Percentiles rank a stretch among this genome's conserved stretches.
Conservation (phyloP, 2,888 invertebrate species). For the Drosophila histrio region DNA sequence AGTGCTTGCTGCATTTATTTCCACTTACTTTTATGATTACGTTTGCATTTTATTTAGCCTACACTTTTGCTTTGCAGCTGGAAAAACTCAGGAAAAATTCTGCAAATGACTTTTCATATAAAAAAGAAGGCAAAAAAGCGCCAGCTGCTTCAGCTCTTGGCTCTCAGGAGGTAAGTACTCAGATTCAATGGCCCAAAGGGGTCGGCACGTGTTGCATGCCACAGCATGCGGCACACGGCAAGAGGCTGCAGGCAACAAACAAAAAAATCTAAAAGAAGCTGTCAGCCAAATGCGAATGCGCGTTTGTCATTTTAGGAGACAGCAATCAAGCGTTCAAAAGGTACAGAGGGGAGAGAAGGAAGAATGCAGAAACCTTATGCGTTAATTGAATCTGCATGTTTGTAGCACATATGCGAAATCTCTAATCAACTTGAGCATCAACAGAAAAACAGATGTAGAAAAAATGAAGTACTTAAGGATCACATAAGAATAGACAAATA, state of each 20-base stretch:
- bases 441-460: background rate
- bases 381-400: slow-evolving; percentile 55
- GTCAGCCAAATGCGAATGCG: slow-evolving; percentile 55
- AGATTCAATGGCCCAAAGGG: slow-evolving; percentile 45
- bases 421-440: slow-evolving; percentile 2
- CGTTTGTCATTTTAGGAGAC: slow-evolving; percentile 57
- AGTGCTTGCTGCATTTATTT: slow-evolving; percentile 54
- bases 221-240: slow-evolving; percentile 43
- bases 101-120: slow-evolving; percentile 46
- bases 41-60: slow-evolving; percentile 58
- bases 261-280: slow-evolving; percentile 31
- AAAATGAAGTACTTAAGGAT: background rate
- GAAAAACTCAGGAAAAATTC: slow-evolving; percentile 47
- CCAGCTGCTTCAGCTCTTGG: slow-evolving; percentile 29
- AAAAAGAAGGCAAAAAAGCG: background rate
- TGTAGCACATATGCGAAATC: slow-evolving; percentile 37
- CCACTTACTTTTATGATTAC: slow-evolving; percentile 68
- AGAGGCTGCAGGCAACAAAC: slow-evolving; percentile 27
- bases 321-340: slow-evolving; percentile 44
- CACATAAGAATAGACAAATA: background rate
- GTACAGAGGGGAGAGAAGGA: background rate
- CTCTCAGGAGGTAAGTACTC: slow-evolving; percentile 15
- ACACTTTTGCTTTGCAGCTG: slow-evolving; percentile 52
- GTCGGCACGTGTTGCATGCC: slow-evolving; percentile 64
- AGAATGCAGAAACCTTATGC: slow-evolving; percentile 26